A percentile compares a stretch with the other conserved stretches of the same genome.
Evolutionary conservation across 1,140 invertebrate species (phyloP).

Genomic region (Dolichoris vasculosae): DNA sequence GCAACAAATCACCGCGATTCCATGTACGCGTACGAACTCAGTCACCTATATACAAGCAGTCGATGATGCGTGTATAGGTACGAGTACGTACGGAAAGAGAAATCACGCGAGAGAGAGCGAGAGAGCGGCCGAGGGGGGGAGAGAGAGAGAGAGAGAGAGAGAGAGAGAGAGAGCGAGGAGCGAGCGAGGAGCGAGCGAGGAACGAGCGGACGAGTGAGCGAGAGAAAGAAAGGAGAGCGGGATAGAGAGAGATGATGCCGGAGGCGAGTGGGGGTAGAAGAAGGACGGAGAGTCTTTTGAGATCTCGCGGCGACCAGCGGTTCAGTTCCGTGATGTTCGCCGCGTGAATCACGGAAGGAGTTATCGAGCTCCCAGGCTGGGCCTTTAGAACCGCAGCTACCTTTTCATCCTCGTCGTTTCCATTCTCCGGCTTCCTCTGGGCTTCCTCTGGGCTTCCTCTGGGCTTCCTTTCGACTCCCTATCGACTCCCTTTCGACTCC

Average conservation of each 20-base stretch:
- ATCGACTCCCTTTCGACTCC: no score
- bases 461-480: no score
- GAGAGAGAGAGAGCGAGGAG: slow-evolving; percentile 4
- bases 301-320: slow-evolving; percentile 61
- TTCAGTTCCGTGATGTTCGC: slow-evolving; percentile 63
- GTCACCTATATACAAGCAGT: neutral
- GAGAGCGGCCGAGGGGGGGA: neutral
- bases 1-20: slow-evolving; percentile 21
- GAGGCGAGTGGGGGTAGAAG: slow-evolving; percentile 54
- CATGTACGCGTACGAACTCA: neutral
- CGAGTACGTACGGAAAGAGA: slow-evolving; percentile 12
- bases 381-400: neutral
- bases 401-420: neutral
- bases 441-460: no score
- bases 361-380: neutral
- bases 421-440: no score
- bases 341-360: slow-evolving; percentile 57
- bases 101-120: neutral
- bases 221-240: slow-evolving; percentile 31
- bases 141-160: slow-evolving; percentile 14
- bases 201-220: neutral
- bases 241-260: slow-evolving; percentile 48
- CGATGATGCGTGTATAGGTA: neutral
- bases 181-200: neutral
- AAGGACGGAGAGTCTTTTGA: slow-evolving; percentile 61